Conservation (phyloP, 1,140 invertebrate genomes). For the Plutomurus gul region DNA sequence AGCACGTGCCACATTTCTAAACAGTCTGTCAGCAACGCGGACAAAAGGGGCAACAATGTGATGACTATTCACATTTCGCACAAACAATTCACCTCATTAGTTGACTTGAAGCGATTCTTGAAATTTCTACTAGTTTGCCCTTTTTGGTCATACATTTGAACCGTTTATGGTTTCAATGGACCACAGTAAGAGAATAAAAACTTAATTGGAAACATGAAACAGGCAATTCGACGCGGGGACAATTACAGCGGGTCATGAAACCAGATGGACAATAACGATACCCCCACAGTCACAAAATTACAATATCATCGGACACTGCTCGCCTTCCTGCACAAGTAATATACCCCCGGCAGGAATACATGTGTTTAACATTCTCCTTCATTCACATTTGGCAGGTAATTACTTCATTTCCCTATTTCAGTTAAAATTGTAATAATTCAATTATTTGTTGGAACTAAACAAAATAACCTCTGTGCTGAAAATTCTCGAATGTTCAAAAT, state of each 20-base stretch:
- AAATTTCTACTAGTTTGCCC: background rate
- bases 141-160: background rate
- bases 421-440: background rate
- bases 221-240: conserved; percentile 20
- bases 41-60: too few species aligned
- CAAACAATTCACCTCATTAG: too few species aligned
- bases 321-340: conserved; percentile 57
- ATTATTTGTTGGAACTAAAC: background rate
- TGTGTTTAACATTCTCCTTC: conserved; percentile 21
- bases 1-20: too few species aligned
- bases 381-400: conserved; percentile 41
- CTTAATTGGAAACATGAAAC: background rate
- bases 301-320: conserved; percentile 40
- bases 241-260: background rate
- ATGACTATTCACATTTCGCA: too few species aligned
- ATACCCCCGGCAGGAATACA: conserved; percentile 28
- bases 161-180: background rate
- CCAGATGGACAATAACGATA: background rate
- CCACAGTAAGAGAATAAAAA: background rate
- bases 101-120: too few species aligned
- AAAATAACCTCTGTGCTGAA: background rate
- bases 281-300: conserved; percentile 31
- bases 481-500: background rate
- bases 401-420: background rate
- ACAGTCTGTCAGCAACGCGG: too few species aligned